phyloP scores from a whole-genome alignment of 2,888 invertebrate species.

The Ectemnius lituratus region DNA sequence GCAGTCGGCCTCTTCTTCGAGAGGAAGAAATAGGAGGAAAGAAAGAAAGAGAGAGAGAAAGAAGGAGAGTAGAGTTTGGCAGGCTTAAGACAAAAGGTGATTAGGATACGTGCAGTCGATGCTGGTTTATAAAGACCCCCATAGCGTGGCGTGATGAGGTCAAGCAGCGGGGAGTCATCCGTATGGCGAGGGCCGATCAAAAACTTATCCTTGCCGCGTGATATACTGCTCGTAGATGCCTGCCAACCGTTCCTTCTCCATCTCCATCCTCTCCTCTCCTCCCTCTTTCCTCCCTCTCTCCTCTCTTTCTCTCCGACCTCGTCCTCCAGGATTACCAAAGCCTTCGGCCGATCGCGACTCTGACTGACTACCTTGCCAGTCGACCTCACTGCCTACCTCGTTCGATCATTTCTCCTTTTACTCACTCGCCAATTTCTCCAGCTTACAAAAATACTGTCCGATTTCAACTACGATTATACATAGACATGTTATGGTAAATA shows the following conservation, averaged over 20 bases:
- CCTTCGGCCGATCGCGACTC: constrained; percentile 49
- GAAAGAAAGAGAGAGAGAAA: too few relatives aligned
- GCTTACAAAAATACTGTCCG: constrained; percentile 23
- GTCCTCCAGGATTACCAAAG: constrained; percentile 44
- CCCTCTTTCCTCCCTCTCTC: too few relatives aligned
- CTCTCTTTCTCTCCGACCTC: constrained; percentile 46
- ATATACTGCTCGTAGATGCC: constrained; percentile 70
- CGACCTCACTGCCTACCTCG: constrained; percentile 49
- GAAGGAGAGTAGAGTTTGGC: constrained; percentile 58
- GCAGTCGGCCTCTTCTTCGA: too few relatives aligned
- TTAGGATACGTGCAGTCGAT: constrained; percentile 71
- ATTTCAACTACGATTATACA: too few relatives aligned
- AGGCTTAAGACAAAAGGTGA: constrained; percentile 74
- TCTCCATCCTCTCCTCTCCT: constrained; percentile 31
- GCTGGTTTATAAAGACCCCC: constrained; percentile 75
- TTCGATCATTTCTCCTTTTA: constrained; percentile 24
- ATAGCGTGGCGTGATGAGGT: constrained; percentile 76
- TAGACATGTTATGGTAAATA: too few relatives aligned
- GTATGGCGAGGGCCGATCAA: constrained; percentile 71
- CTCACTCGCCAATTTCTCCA: constrained; percentile 29
- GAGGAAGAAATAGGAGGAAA: too few relatives aligned
- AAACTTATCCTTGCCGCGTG: constrained; percentile 73
- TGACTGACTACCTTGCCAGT: constrained; percentile 49
- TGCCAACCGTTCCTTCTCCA: constrained; percentile 48
- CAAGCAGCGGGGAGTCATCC: constrained; percentile 75